phyloP scores from a whole-genome alignment of 2,113 vertebrate species.

The Crotalus viridis region DNA sequence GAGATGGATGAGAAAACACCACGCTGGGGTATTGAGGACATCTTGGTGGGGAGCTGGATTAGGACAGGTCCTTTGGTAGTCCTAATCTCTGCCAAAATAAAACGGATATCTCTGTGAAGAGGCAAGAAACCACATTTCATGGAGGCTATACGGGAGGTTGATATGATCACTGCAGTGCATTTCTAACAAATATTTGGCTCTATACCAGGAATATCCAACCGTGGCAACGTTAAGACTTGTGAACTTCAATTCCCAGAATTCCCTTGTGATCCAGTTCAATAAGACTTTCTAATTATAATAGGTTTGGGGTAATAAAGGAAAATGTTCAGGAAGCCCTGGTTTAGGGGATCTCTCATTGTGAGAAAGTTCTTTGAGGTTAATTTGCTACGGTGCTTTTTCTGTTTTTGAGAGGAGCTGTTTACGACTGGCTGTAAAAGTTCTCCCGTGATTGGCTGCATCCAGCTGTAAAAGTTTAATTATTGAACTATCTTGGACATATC shows the following conservation, averaged over 20 bases:
- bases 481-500: background rate
- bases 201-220: background rate
- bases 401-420: background rate
- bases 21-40: slow-evolving; percentile 26
- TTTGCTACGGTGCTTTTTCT: background rate
- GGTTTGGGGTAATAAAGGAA: background rate
- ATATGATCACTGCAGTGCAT: background rate
- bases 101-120: background rate
- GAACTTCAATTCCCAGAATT: background rate
- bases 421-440: background rate
- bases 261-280: background rate
- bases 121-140: background rate
- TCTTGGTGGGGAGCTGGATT: slow-evolving; percentile 24
- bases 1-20: background rate
- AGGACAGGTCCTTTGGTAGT: background rate
- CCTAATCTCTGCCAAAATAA: background rate
- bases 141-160: background rate
- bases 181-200: background rate
- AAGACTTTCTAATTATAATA: background rate
- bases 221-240: background rate
- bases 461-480: background rate
- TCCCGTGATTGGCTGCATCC: background rate
- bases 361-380: background rate
- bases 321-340: background rate
- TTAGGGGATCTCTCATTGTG: background rate